Conservation (phyloP, 2,797 vertebrate genomes). For the Miichthys miiuy region DNA sequence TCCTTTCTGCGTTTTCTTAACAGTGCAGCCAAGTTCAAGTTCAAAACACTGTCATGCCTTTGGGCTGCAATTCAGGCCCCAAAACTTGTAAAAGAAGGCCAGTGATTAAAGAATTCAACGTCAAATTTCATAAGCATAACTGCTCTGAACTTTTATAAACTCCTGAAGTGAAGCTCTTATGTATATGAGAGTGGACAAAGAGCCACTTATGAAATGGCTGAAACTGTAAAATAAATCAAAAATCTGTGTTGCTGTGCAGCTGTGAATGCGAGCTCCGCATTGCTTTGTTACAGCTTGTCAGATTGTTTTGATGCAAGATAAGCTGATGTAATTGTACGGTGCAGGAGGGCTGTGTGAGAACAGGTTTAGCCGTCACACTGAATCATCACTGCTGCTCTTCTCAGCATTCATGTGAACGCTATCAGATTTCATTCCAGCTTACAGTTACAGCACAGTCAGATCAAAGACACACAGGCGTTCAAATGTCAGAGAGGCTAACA, state of each 20-base stretch:
- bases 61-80: slow-evolving; percentile 40
- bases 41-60: slow-evolving; percentile 36
- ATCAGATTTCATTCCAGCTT: slow-evolving; percentile 18
- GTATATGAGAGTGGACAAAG: slow-evolving; percentile 6
- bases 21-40: slow-evolving; percentile 55
- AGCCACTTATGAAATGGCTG: neutral
- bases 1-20: slow-evolving; percentile 14
- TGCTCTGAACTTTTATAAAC: slow-evolving; percentile 21
- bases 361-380: slow-evolving; percentile 42
- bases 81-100: slow-evolving; percentile 52
- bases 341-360: slow-evolving; percentile 22
- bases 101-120: slow-evolving; percentile 60
- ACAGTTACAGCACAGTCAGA: slow-evolving; percentile 5
- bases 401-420: slow-evolving; percentile 4
- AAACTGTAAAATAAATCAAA: slow-evolving; percentile 4
- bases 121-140: slow-evolving; percentile 35
- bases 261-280: neutral
- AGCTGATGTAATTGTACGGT: slow-evolving; percentile 22
- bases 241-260: slow-evolving; percentile 9
- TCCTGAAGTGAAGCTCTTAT: slow-evolving; percentile 23
- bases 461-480: slow-evolving; percentile 13
- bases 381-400: slow-evolving; percentile 21
- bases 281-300: slow-evolving; percentile 33
- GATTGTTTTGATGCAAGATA: slow-evolving; percentile 22
- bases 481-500: slow-evolving; percentile 9